These are phyloP conservation scores for Biston betularia DNA, from an alignment of 2,888 invertebrate species.

Conservation along the genomic window DNA sequence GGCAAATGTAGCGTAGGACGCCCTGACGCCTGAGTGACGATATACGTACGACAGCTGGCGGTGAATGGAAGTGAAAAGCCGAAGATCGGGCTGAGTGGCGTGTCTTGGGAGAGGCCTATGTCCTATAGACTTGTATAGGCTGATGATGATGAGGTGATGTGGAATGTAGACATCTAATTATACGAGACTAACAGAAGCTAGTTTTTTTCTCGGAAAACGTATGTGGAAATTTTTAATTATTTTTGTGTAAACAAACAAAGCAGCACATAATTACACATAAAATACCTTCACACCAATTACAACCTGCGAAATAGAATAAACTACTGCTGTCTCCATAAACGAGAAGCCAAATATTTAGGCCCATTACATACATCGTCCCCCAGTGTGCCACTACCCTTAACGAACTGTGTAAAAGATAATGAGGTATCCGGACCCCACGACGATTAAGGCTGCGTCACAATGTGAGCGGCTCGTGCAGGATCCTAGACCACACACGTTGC, in stretches of 20 bases:
- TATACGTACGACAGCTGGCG: no score
- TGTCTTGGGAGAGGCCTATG: no score
- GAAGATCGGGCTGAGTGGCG: no score
- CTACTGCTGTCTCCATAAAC: constrained; percentile 21
- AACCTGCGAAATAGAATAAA: constrained; percentile 23
- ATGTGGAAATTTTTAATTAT: no score
- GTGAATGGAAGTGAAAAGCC: no score
- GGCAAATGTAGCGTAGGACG: no score
- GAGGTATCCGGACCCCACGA: constrained; percentile 33
- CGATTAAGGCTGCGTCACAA: constrained; percentile 8
- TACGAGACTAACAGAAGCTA: no score
- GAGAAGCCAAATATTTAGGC: constrained; percentile 31
- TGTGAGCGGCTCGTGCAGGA: background rate
- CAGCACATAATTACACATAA: background rate
- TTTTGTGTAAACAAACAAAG: background rate
- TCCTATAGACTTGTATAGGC: no score
- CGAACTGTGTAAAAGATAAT: constrained; percentile 39
- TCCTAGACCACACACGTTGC: background rate
- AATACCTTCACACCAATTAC: constrained; percentile 16
- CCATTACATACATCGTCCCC: constrained; percentile 35
- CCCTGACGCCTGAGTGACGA: no score
- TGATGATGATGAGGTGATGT: no score
- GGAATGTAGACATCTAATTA: background rate
- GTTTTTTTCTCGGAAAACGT: no score
- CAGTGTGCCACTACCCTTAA: constrained; percentile 31